Conservation (phyloP, 2,797 vertebrate species). For the Poeciliopsis infans region DNA sequence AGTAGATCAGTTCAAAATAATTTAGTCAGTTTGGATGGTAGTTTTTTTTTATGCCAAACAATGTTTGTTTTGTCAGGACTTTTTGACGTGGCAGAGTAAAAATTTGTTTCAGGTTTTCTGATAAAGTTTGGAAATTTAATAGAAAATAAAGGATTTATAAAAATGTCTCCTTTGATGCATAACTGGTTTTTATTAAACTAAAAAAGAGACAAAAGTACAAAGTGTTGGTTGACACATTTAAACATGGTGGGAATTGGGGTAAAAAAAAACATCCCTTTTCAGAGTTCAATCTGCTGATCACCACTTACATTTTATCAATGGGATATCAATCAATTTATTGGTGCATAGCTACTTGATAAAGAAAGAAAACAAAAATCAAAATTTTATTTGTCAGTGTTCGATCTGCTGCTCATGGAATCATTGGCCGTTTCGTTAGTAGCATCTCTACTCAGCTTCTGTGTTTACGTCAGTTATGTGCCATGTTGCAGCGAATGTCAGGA, state of each 20-base stretch:
- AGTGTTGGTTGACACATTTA: background rate
- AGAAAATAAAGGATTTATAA: background rate
- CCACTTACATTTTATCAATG: background rate
- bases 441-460: conserved; percentile 23
- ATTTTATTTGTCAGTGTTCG: background rate
- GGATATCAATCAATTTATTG: background rate
- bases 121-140: background rate
- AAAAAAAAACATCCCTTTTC: background rate
- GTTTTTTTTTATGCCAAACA: background rate
- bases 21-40: conserved; percentile 9
- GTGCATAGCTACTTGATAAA: background rate
- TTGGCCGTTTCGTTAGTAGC: background rate
- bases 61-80: background rate
- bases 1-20: conserved; percentile 38
- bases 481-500: conserved; percentile 60
- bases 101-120: background rate
- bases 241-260: background rate
- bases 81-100: background rate
- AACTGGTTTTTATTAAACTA: background rate
- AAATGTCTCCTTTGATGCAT: background rate
- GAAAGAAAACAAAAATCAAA: background rate
- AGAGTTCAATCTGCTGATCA: background rate
- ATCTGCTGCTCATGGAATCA: background rate
- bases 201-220: background rate
- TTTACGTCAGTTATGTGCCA: conserved; percentile 59